Percentiles rank a stretch among this genome's conserved stretches.
Conservation (phyloP, 1,140 invertebrate genomes). For the Lamellibrachia luymesi region DNA sequence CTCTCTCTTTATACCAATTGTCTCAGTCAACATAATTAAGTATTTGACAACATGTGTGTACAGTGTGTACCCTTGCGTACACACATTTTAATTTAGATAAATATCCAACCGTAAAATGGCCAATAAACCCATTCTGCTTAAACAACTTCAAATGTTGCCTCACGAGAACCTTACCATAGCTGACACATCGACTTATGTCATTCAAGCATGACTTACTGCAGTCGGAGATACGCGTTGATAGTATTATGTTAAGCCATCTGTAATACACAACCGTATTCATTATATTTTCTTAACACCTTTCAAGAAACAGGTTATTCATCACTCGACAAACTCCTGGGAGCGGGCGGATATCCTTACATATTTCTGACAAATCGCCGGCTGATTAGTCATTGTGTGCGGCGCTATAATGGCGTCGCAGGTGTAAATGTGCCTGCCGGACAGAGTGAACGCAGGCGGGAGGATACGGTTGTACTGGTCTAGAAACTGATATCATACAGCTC, state of each 20-base stretch:
- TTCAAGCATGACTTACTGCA: neutral
- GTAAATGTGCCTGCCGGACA: neutral
- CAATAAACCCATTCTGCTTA: too few species aligned
- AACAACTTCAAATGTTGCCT: neutral
- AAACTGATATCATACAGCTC: neutral
- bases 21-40: too few species aligned
- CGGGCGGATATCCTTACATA: neutral
- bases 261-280: constrained; percentile 1
- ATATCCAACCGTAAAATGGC: too few species aligned
- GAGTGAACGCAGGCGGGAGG: neutral
- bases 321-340: neutral
- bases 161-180: neutral
- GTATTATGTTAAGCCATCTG: neutral
- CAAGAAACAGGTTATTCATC: neutral
- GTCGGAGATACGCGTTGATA: neutral
- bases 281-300: neutral
- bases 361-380: neutral
- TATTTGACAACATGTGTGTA: too few species aligned
- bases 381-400: neutral
- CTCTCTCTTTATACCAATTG: too few species aligned
- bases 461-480: neutral
- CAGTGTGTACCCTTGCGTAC: too few species aligned
- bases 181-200: neutral
- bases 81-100: too few species aligned
- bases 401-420: neutral